Evolutionary conservation across 1,140 invertebrate species (phyloP), one percentile per base, ranked within the genome.

Genomic region (Spodoptera litura): DNA sequence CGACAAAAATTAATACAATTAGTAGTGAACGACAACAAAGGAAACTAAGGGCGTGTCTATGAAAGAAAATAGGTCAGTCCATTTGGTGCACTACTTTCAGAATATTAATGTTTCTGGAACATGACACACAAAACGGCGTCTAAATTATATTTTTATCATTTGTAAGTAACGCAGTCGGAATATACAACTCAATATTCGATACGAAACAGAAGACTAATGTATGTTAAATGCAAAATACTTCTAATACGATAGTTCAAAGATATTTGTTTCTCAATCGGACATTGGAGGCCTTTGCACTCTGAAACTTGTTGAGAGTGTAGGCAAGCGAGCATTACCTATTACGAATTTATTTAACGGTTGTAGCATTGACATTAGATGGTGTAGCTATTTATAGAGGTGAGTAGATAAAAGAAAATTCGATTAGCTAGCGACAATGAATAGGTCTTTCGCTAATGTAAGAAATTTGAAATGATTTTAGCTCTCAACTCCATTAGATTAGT

Each of bases 61-160:
- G 53, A 73, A 62, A 73, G 62, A 68, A 83, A 83, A 81, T 83
- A 83, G 82, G 79, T 81, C 82, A 83, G 20, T n/a, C n/a, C 12
- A 74, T 58, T 58, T 25, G 13, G 8, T 62, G 62, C 58, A 52
- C 52, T 52, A 27, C 61, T 20, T 51, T 44, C 25, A 59, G 58
- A 44, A 70, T 52, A 62, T 61, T 74, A 52, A 74, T 62, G 72
- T 74, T 25, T 51, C 27, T 51, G 20, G 58, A 62, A 62, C 72
- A 74, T 52, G 72, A 61, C 20, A 74, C 25, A 62, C 11, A 51
- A 73, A 79, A 64, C 15, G 62, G 15, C 56, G 27, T 71, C 20
- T 9, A 55, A n/a, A 53, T 66, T 44, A 44, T 44, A 44, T 44
- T 44, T 44, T 44, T 38, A 61, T 61, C 13, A 38, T 38, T 13